Base-by-base conservation (phyloP, 1,140 invertebrate genomes). In the Drosophila kanapiae region DNA sequence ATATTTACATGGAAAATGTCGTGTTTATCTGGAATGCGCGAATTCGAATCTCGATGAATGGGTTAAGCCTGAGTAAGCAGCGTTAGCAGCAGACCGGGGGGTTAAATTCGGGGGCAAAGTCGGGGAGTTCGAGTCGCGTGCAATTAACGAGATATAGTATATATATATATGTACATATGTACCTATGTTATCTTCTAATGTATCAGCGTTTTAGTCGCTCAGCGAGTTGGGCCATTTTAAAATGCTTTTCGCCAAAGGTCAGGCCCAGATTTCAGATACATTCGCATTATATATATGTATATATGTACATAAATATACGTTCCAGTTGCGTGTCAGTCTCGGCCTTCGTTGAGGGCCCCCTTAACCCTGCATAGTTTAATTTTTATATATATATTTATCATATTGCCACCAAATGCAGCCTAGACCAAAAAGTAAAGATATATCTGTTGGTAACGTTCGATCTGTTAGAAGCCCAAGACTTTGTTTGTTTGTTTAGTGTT, bases 371-470 rank as follows among this genome's bases (percentile, higher is more conserved):
- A n/a, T 31, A 53, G 59, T 35, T 40, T 49, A 56, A 10, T 38
- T 40, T 63, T 33, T 38, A 10, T 70, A 23, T 68, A 27, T 43
- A 53, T 14, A 45, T 11, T 14, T 38, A 38, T 31, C 35, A 38
- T 63, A 40, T 63, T 81, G 79, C 70, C 61, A 76, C 69, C 69
- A 76, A 88, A 85, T 85, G 80, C 85, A 88, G 85, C 81, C 57
- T 90, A 88, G 85, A 88, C 85, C 85, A 88, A 88, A 88, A 88
- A 87, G 16, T 43, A 43, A 42, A 64, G 11, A 43, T 67, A 71
- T 31, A 62, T 67, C 42, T 83, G 64, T 83, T 83, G 64, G 48
- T 11, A 64, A 33, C 33, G 48, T 70, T 77, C 72, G 53, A 80
- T 76, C 61, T 59, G 76, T 83, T 85, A 49, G 78, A 71, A 58